Conservation (phyloP, 1,140 invertebrate genomes). For the Zophobas morio region DNA sequence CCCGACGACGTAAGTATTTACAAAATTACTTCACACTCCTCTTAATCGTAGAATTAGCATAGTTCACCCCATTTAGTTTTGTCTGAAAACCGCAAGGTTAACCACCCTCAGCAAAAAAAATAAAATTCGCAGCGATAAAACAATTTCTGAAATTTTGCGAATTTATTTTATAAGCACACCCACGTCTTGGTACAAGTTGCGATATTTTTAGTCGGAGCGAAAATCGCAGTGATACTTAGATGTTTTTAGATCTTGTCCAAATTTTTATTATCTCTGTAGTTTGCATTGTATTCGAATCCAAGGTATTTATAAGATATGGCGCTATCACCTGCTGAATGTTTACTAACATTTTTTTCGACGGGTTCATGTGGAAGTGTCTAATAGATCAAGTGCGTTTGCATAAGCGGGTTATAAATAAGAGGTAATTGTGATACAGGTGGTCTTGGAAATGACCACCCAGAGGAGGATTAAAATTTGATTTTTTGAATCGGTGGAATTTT, state of each 20-base stretch:
- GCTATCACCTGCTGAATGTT: neutral
- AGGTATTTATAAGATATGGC: slow-evolving; percentile 20
- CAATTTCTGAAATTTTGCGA: neutral
- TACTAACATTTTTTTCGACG: slow-evolving; percentile 11
- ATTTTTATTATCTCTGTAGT: slow-evolving; percentile 20
- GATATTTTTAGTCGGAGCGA: slow-evolving; percentile 25
- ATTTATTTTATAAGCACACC: slow-evolving; percentile 22
- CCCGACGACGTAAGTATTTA: too few species aligned
- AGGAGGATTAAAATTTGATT: too few species aligned
- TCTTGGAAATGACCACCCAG: too few species aligned
- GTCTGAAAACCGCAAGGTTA: neutral
- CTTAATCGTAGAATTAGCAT: too few species aligned
- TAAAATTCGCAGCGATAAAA: neutral
- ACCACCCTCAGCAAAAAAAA: neutral
- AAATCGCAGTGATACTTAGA: slow-evolving; percentile 35
- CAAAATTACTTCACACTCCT: too few species aligned
- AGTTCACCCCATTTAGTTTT: too few species aligned
- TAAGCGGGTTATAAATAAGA: too few species aligned
- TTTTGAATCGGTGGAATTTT: too few species aligned
- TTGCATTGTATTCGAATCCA: slow-evolving; percentile 15
- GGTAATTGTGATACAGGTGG: too few species aligned
- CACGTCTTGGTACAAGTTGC: slow-evolving; percentile 6
- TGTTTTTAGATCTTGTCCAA: slow-evolving; percentile 23
- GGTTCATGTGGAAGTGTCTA: too few species aligned
- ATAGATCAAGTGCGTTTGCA: too few species aligned